A percentile compares a stretch with the other conserved stretches of the same genome.
Evolutionary conservation across 2,888 invertebrate species (phyloP).

Genomic region (Xestia sexstrigata): DNA sequence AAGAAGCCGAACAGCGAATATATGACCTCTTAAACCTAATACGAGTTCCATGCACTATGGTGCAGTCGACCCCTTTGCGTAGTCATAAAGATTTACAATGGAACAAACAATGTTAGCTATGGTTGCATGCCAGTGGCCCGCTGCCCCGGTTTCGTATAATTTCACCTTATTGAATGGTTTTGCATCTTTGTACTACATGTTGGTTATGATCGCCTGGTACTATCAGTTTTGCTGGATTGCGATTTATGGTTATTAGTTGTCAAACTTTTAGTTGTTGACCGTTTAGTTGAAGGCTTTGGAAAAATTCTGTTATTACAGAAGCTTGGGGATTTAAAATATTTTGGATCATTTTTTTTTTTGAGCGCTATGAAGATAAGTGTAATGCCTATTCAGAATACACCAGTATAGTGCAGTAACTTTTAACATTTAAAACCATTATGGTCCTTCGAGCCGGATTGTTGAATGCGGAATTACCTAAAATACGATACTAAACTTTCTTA

Average conservation of each 20-base stretch:
- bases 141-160: slow-evolving; percentile 56
- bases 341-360: not conserved
- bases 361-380: not conserved
- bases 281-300: not conserved
- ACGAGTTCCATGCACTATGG: slow-evolving; percentile 45
- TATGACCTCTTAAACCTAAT: slow-evolving; percentile 53
- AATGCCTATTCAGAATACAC: not conserved
- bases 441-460: not conserved
- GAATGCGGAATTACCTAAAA: not conserved
- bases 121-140: slow-evolving; percentile 56
- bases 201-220: slow-evolving; percentile 53
- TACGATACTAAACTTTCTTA: not conserved
- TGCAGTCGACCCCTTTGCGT: slow-evolving; percentile 48
- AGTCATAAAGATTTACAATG: slow-evolving; percentile 62
- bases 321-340: not conserved
- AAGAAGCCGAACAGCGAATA: slow-evolving; percentile 42
- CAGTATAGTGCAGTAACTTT: too few relatives aligned
- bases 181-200: slow-evolving; percentile 49
- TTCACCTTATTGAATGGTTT: slow-evolving; percentile 61
- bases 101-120: slow-evolving; percentile 62
- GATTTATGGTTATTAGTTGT: slow-evolving; percentile 26
- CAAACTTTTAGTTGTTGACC: slow-evolving; percentile 19
- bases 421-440: not conserved
- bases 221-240: slow-evolving; percentile 1
- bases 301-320: not conserved